Evolutionary conservation across 1,140 invertebrate species (phyloP).

Genomic region (Diorhabda sublineata): DNA sequence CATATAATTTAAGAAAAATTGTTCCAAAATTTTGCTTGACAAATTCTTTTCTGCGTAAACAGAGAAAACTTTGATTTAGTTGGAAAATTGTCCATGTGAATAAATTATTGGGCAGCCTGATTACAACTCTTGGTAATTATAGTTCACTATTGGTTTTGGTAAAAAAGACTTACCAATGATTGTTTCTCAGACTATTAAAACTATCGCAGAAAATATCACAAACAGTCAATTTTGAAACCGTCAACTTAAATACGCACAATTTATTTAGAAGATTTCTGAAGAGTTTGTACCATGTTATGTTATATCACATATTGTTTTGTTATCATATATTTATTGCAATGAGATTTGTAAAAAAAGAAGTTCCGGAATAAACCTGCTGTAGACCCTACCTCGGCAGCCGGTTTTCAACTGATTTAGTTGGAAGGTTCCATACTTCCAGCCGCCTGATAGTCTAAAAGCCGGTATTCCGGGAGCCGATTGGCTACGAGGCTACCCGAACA

Average conservation of each 20-base stretch:
- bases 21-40: too few species aligned
- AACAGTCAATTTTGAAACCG: not conserved
- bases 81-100: too few species aligned
- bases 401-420: constrained; percentile 13
- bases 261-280: not conserved
- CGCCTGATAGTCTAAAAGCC: constrained; percentile 20
- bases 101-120: too few species aligned
- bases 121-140: too few species aligned
- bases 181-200: not conserved
- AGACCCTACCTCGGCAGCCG: constrained; percentile 2
- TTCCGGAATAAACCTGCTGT: not conserved
- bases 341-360: not conserved
- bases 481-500: constrained; percentile 18
- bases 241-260: not conserved
- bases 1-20: too few species aligned
- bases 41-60: too few species aligned
- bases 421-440: constrained; percentile 9
- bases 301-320: constrained; percentile 8
- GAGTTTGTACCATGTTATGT: constrained; percentile 1
- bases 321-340: constrained; percentile 11
- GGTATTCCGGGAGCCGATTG: constrained; percentile 12
- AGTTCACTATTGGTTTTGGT: too few species aligned
- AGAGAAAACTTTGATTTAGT: too few species aligned
- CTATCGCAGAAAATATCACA: constrained; percentile 1
- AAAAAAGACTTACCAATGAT: not conserved